These are phyloP conservation scores for Pseudococcus jackbeardsleyi DNA, from an alignment of 2,888 invertebrate genomes.

Conservation along the genomic window DNA sequence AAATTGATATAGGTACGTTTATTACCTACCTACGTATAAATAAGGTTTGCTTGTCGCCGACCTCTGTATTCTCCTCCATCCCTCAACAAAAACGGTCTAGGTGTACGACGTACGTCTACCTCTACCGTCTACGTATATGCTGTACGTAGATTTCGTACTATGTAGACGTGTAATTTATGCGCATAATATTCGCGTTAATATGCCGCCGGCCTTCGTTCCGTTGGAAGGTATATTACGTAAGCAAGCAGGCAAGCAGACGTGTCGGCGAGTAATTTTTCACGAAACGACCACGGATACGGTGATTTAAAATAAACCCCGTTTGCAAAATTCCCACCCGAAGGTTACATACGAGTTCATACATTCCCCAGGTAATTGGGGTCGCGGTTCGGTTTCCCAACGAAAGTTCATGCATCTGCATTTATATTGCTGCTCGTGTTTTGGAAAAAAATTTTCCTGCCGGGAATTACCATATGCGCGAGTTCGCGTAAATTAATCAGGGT, in stretches of 20 bases:
- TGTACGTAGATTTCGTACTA: not conserved
- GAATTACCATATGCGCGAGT: not conserved
- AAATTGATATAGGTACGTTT: not conserved
- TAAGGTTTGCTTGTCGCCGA: not conserved
- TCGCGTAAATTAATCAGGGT: too few relatives aligned
- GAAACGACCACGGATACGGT: not conserved
- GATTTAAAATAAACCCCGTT: conserved; percentile 1
- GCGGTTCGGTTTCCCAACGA: not conserved
- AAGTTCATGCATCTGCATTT: not conserved
- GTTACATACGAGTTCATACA: not conserved
- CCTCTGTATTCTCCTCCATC: not conserved
- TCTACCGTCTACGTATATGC: not conserved
- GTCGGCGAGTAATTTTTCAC: not conserved
- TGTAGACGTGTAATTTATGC: not conserved
- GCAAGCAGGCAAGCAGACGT: conserved; percentile 3
- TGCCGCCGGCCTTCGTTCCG: not conserved
- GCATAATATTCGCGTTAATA: conserved; percentile 22
- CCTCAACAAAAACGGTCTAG: too few relatives aligned
- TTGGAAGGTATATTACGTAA: conserved; percentile 3
- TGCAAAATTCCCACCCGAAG: not conserved
- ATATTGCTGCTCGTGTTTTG: not conserved
- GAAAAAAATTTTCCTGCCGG: not conserved
- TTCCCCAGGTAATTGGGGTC: not conserved
- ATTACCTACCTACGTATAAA: not conserved
- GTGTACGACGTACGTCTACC: not conserved